A percentile compares a stretch with the other conserved stretches of the same genome.
Conservation (phyloP, 2,888 invertebrate species). For the Augiades crinisus region DNA sequence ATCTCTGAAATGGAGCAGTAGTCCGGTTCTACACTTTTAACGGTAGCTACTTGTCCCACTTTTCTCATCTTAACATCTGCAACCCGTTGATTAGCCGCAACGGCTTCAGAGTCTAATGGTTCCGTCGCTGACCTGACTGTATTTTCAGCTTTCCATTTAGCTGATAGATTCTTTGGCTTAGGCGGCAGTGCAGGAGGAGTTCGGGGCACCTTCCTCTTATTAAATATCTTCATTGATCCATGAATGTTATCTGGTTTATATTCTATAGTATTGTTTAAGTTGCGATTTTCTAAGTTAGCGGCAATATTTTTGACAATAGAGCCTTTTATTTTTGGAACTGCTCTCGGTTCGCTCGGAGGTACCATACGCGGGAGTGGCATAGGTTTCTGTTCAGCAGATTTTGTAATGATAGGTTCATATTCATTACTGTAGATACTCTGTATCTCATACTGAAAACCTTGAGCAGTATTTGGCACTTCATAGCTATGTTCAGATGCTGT, state of each 20-base stretch:
- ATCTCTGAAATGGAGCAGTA: conserved; percentile 90
- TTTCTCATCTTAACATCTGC: conserved; percentile 79
- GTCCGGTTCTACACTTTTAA: conserved; percentile 83
- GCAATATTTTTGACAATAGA: conserved; percentile 78
- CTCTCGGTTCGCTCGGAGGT: conserved; percentile 49
- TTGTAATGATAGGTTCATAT: conserved; percentile 86
- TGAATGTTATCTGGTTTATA: conserved; percentile 62
- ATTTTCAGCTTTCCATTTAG: conserved; percentile 83
- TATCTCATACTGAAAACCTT: conserved; percentile 76
- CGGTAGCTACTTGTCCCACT: conserved; percentile 75
- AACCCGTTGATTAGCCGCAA: conserved; percentile 81
- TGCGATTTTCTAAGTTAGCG: conserved; percentile 71
- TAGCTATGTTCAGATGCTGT: conserved; percentile 82
- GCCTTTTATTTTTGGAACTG: conserved; percentile 69
- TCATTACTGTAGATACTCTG: conserved; percentile 89
- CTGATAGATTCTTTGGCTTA: conserved; percentile 87
- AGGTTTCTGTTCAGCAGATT: conserved; percentile 59
- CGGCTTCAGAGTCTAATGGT: conserved; percentile 79
- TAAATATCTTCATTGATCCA: conserved; percentile 72
- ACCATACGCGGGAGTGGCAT: conserved; percentile 53
- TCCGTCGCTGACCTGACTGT: conserved; percentile 64
- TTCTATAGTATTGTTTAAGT: conserved; percentile 71
- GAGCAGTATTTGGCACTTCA: conserved; percentile 81
- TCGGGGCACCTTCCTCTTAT: conserved; percentile 81
- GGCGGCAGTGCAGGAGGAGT: conserved; percentile 89